phyloP scores from a whole-genome alignment of 2,888 invertebrate species.

The Xanthostigma xanthostigma region DNA sequence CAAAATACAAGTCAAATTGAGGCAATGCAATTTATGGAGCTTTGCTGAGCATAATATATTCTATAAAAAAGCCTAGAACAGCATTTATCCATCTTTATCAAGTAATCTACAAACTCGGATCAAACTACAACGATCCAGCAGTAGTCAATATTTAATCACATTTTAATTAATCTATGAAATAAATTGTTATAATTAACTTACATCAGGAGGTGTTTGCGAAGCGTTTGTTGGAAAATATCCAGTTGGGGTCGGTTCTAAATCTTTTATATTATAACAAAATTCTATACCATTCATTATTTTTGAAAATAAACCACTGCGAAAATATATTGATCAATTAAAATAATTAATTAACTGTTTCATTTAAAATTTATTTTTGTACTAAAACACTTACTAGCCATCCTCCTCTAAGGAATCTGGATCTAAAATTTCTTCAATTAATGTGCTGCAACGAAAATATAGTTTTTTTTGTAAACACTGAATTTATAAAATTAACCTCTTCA shows the following conservation, averaged over 20 bases:
- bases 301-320: constrained; percentile 42
- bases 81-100: too few species aligned
- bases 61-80: too few species aligned
- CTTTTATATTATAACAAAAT: constrained; percentile 45
- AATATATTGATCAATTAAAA: constrained; percentile 1
- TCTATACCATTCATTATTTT: constrained; percentile 47
- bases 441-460: constrained; percentile 32
- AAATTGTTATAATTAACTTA: not conserved
- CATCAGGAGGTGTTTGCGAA: constrained; percentile 11
- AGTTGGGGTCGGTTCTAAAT: constrained; percentile 33
- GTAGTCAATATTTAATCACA: too few species aligned
- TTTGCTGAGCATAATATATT: too few species aligned
- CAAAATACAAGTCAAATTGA: too few species aligned
- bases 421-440: constrained; percentile 45
- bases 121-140: too few species aligned
- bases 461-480: too few species aligned
- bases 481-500: too few species aligned
- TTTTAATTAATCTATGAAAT: too few species aligned
- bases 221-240: constrained; percentile 30
- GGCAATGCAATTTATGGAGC: too few species aligned
- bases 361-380: not conserved
- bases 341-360: not conserved
- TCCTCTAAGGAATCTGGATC: constrained; percentile 57
- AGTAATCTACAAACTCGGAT: too few species aligned
- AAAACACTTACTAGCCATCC: constrained; percentile 58